A percentile compares a stretch with the other conserved stretches of the same genome.
Conservation (phyloP, 2,888 invertebrate species). For the Fragum fragum region DNA sequence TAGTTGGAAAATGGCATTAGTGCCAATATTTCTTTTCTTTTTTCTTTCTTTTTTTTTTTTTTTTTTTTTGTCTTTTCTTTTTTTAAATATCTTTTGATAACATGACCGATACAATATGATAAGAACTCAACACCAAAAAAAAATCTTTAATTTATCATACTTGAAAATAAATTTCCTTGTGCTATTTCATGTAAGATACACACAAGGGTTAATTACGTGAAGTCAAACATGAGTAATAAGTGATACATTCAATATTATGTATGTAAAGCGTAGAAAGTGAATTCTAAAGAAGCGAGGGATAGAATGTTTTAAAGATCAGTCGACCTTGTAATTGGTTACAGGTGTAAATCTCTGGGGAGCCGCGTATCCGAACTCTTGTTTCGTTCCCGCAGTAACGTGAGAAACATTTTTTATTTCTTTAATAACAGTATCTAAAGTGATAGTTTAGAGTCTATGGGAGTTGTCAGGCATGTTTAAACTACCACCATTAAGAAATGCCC, state of each 20-base stretch:
- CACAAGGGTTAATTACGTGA: not conserved
- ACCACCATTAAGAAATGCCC: not conserved
- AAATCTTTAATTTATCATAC: too few species aligned
- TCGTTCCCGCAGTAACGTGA: slow-evolving; percentile 11
- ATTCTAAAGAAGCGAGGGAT: not conserved
- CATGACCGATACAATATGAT: too few species aligned
- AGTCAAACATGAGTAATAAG: not conserved
- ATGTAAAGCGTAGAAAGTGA: not conserved
- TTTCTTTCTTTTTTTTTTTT: too few species aligned
- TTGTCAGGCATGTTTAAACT: not conserved
- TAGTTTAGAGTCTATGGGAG: slow-evolving; percentile 17
- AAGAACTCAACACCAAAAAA: too few species aligned
- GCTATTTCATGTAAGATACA: too few species aligned
- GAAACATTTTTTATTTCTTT: slow-evolving; percentile 15
- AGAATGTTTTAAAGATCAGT: slow-evolving; percentile 7
- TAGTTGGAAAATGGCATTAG: too few species aligned
- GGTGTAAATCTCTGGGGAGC: slow-evolving; percentile 22
- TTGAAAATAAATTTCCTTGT: too few species aligned
- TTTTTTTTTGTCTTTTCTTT: too few species aligned
- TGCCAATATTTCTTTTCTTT: too few species aligned
- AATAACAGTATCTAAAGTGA: slow-evolving; percentile 29
- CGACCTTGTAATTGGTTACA: slow-evolving; percentile 28
- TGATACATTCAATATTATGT: not conserved
- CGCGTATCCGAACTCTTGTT: not conserved
- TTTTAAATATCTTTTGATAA: too few species aligned